Evolutionary conservation across 35 echinoderm and acorn worm species (phyloP), one percentile per base, ranked within the genome.

Genomic region (Stichopus chloronotus): DNA sequence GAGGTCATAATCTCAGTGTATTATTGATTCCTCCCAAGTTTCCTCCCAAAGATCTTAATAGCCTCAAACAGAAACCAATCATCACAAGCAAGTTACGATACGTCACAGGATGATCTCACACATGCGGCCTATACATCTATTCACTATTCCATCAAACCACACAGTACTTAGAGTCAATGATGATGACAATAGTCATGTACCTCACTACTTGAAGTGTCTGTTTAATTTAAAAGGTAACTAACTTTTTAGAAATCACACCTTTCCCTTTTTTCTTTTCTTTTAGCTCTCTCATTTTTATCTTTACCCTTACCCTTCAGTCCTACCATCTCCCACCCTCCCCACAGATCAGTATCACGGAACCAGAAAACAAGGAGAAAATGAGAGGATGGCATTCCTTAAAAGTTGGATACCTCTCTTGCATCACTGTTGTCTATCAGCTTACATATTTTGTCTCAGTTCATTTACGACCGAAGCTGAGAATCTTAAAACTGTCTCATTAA

Each of bases 401-500:
- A n/a, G n/a, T n/a, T n/a, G n/a, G n/a, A n/a, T n/a, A n/a, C n/a
- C n/a, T 43, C 30, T 3, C 30, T 43, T 43, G 3, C 9, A 30
- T 79, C 22, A n/a, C 56, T 83, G 52, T 17, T 30, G 52, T 83
- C 52, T n/a, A 83, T 83, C 80, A 83, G 10, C 56, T 53, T 83
- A 57, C 52, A 83, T 83, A 83, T 83, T 83, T 83, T 83, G 80
- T 83, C 56, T 83, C 80, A 83, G 52, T 83, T 57, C 52, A 52
- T 83, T 83, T 83, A 83, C 52, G 17, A 83, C 52, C 80, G 53
- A 58, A 13, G 52, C 52, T 53, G 80, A 83, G 80, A 83, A 83
- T 53, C 56, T 57, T 83, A 83, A 83, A 83, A 83, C 80, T 83
- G 80, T 83, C 80, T 83, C 80, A 30, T 83, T 55, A 83, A 83